Percentiles rank a stretch among this genome's conserved stretches.
phyloP scores from a whole-genome alignment of 2,113 vertebrate species.

The Edolisoma coerulescens region DNA sequence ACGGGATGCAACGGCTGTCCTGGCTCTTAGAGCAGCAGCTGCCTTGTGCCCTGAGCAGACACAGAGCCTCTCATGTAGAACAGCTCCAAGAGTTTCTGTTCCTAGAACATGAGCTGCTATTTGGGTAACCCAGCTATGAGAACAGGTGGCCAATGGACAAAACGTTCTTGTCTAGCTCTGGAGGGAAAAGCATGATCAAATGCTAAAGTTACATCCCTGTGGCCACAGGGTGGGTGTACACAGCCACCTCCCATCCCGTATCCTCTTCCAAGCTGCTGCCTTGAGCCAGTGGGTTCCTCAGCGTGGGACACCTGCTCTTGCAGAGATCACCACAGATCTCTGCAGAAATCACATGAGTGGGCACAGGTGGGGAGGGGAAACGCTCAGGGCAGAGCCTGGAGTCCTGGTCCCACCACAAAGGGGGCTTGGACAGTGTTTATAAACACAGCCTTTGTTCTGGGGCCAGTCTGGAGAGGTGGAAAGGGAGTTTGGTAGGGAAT shows the following conservation, averaged over 20 bases:
- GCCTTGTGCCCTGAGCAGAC: background rate
- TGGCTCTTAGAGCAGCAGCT: background rate
- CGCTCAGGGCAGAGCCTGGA: background rate
- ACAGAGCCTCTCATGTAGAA: background rate
- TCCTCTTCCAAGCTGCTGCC: background rate
- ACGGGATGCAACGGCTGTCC: background rate
- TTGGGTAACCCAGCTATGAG: background rate
- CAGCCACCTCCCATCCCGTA: background rate
- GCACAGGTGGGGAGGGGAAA: background rate
- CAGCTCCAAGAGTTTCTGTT: background rate
- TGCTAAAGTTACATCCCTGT: background rate
- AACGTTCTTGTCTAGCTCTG: background rate
- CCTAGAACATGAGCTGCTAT: background rate
- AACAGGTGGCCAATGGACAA: conserved; percentile 17
- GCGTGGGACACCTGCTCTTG: background rate
- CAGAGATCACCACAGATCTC: background rate
- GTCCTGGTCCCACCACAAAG: background rate
- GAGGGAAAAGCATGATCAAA: background rate
- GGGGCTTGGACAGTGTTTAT: background rate
- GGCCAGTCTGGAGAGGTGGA: background rate
- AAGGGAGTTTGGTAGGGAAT: background rate
- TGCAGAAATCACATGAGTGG: background rate
- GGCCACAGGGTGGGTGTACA: background rate
- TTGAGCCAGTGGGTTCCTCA: background rate
- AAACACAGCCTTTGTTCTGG: background rate